These are phyloP conservation scores for Zaprionus africanus DNA, from an alignment of 1,140 invertebrate species.

Conservation along the genomic window DNA sequence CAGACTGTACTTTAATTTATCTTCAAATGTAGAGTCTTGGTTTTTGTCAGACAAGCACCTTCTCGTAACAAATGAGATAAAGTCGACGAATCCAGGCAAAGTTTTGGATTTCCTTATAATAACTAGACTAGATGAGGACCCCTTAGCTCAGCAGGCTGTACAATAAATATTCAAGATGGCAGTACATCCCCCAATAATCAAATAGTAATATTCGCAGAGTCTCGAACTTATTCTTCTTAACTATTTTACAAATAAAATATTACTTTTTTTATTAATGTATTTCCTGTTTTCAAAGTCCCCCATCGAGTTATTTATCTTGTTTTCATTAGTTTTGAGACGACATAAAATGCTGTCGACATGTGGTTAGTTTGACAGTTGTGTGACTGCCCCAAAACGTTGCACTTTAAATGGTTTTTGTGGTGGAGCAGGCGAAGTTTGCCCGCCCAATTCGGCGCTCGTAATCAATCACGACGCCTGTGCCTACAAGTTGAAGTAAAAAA, in stretches of 20 bases:
- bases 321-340: slow-evolving; percentile 12
- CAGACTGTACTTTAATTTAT: not conserved
- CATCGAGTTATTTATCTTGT: not conserved
- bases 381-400: slow-evolving; percentile 35
- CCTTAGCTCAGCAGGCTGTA: too few relatives aligned
- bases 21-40: not conserved
- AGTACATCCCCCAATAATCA: too few relatives aligned
- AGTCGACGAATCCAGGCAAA: too few relatives aligned
- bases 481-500: not conserved
- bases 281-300: not conserved
- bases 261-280: not conserved
- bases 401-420: slow-evolving; percentile 25
- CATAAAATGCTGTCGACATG: slow-evolving; percentile 19
- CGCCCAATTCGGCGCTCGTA: slow-evolving; percentile 14
- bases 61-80: too few relatives aligned
- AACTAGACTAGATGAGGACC: too few relatives aligned
- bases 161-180: too few relatives aligned
- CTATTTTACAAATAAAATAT: not conserved
- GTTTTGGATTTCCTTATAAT: too few relatives aligned
- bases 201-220: not conserved
- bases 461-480: slow-evolving; percentile 4
- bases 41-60: too few relatives aligned
- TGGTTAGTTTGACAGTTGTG: slow-evolving; percentile 31
- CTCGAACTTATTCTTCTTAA: too few relatives aligned
- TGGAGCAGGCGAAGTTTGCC: slow-evolving; percentile 5